Conservation (phyloP, 2,888 invertebrate genomes). For the Ethmia dodecea region DNA sequence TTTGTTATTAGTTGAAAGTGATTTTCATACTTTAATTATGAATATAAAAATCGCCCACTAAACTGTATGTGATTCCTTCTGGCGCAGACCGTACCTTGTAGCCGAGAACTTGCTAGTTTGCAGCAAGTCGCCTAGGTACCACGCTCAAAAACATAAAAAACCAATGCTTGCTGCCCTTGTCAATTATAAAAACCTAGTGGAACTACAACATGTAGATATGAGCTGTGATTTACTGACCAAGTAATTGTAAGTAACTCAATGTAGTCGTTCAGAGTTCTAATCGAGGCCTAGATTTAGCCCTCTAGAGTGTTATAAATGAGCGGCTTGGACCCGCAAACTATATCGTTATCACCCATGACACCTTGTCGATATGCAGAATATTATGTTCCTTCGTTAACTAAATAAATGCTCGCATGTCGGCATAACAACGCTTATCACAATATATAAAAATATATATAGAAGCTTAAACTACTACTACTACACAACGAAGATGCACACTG, state of each 20-base stretch:
- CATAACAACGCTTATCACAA: slow-evolving; percentile 77
- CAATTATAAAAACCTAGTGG: not conserved
- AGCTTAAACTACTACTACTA: slow-evolving; percentile 73
- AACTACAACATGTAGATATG: too few species aligned
- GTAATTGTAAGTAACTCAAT: not conserved
- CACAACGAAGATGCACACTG: slow-evolving; percentile 69
- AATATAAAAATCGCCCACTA: slow-evolving; percentile 74
- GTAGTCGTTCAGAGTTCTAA: not conserved
- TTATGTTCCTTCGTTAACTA: slow-evolving; percentile 58
- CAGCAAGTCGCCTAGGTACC: slow-evolving; percentile 73
- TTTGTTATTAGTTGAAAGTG: slow-evolving; percentile 62
- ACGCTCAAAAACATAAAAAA: slow-evolving; percentile 31
- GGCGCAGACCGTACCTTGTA: slow-evolving; percentile 57
- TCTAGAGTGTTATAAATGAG: too few species aligned
- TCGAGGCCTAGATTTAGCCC: not conserved
- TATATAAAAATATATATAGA: slow-evolving; percentile 77
- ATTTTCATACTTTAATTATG: slow-evolving; percentile 61
- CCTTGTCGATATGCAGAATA: slow-evolving; percentile 43
- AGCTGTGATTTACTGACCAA: too few species aligned
- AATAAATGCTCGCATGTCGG: slow-evolving; percentile 74
- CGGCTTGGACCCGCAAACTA: too few species aligned
- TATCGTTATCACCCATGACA: slow-evolving; percentile 57
- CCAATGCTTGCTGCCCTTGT: slow-evolving; percentile 11
- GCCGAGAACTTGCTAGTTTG: slow-evolving; percentile 68
- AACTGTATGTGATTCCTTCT: slow-evolving; percentile 45